Conservation (phyloP, 2,113 vertebrate species). For the Pseudois nayaur region DNA sequence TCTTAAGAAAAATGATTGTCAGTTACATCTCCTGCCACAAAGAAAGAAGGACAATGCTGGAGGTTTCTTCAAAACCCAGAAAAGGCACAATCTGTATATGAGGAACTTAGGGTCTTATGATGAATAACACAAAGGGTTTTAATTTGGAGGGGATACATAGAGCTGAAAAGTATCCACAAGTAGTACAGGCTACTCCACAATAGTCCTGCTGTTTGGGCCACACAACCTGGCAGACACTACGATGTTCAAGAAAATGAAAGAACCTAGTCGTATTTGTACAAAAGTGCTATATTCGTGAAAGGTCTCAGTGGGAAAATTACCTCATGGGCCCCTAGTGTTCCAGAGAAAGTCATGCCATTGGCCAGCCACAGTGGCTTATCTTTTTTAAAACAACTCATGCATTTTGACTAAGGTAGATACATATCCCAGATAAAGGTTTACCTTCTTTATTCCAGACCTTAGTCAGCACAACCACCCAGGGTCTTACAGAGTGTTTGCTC, state of each 20-base stretch:
- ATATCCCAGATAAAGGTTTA: neutral
- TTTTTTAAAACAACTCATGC: neutral
- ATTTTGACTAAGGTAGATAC: neutral
- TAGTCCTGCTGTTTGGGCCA: neutral
- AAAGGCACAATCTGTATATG: neutral
- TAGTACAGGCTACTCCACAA: neutral
- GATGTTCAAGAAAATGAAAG: neutral
- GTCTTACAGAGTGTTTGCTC: neutral
- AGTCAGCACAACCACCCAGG: neutral
- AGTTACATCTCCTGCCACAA: neutral
- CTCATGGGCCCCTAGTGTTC: neutral
- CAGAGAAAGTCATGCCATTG: neutral
- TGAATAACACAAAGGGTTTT: neutral
- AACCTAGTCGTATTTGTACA: neutral
- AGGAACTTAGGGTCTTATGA: neutral
- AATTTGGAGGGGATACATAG: neutral
- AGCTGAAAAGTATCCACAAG: neutral
- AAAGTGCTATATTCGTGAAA: neutral
- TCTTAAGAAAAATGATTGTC: neutral
- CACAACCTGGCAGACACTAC: neutral
- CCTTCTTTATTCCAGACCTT: neutral
- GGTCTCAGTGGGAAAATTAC: neutral
- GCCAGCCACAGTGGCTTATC: neutral
- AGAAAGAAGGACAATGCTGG: neutral
- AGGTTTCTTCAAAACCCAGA: neutral